These are phyloP conservation scores for Procambarus virginalis DNA, from an alignment of 1,140 invertebrate genomes.

Conservation along the genomic window DNA sequence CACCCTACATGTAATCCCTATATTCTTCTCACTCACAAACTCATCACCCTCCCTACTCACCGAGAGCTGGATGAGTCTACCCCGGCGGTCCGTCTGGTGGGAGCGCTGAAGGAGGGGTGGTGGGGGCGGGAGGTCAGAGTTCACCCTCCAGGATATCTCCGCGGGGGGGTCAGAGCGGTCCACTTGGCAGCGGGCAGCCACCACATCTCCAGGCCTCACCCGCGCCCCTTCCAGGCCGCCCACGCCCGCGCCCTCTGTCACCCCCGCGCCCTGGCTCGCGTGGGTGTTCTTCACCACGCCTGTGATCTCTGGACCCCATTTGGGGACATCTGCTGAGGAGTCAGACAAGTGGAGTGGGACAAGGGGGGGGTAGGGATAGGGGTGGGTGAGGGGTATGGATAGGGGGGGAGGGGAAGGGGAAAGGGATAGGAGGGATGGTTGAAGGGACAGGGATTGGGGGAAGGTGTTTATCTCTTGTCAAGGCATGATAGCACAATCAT, in stretches of 20 bases:
- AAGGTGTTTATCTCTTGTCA: too few relatives aligned
- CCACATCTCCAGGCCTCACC: constrained; percentile 24
- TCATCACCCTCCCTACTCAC: background rate
- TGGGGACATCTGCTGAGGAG: constrained; percentile 14
- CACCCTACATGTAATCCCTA: too few relatives aligned
- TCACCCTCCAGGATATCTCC: constrained; percentile 36
- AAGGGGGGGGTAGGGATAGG: too few relatives aligned
- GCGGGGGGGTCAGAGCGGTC: constrained; percentile 38
- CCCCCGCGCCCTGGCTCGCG: background rate
- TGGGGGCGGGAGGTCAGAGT: background rate
- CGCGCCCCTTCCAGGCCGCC: constrained; percentile 15
- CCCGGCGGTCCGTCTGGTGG: background rate
- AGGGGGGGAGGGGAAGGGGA: too few relatives aligned
- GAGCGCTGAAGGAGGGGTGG: background rate
- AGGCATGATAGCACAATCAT: too few relatives aligned
- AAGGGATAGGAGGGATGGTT: too few relatives aligned
- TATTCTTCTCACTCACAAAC: background rate
- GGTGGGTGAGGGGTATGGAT: too few relatives aligned
- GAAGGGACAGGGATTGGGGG: too few relatives aligned
- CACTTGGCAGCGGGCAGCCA: constrained; percentile 17
- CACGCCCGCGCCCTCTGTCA: background rate
- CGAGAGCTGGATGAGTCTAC: constrained; percentile 38
- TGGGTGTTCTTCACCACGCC: background rate
- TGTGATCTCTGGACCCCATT: constrained; percentile 37
- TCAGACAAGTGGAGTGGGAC: too few relatives aligned